Conservation (phyloP, 1,140 invertebrate genomes). For the Camponotus pennsylvanicus region DNA sequence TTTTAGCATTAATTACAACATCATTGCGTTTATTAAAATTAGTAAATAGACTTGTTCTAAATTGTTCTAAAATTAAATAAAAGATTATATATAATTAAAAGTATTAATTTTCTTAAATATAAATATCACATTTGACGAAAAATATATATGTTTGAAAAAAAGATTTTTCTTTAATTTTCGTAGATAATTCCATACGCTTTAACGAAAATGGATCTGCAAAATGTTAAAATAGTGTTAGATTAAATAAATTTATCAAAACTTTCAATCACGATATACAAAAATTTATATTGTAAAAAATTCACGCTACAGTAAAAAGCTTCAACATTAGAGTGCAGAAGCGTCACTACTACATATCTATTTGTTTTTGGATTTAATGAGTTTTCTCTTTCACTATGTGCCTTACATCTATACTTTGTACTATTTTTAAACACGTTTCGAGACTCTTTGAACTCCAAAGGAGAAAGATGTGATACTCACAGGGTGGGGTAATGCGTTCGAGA, state of each 20-base stretch:
- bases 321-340: neutral
- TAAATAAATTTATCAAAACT: constrained; percentile 4
- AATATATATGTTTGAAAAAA: neutral
- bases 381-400: neutral
- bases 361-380: constrained; percentile 40
- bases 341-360: constrained; percentile 13
- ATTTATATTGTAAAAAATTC: neutral
- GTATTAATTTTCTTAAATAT: neutral
- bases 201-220: neutral
- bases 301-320: neutral
- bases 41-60: neutral
- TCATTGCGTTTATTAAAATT: neutral
- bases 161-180: neutral
- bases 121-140: neutral
- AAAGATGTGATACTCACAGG: constrained; percentile 28
- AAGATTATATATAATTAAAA: neutral
- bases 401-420: constrained; percentile 22
- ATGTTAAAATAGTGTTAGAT: neutral
- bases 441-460: constrained; percentile 35
- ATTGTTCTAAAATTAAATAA: neutral
- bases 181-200: neutral
- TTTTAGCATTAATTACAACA: neutral
- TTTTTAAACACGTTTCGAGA: constrained; percentile 33
- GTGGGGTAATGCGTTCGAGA: constrained; percentile 36
- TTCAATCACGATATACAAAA: neutral